These are phyloP conservation scores for Prinia subflava DNA, from an alignment of 2,113 vertebrate species.

Conservation along the genomic window DNA sequence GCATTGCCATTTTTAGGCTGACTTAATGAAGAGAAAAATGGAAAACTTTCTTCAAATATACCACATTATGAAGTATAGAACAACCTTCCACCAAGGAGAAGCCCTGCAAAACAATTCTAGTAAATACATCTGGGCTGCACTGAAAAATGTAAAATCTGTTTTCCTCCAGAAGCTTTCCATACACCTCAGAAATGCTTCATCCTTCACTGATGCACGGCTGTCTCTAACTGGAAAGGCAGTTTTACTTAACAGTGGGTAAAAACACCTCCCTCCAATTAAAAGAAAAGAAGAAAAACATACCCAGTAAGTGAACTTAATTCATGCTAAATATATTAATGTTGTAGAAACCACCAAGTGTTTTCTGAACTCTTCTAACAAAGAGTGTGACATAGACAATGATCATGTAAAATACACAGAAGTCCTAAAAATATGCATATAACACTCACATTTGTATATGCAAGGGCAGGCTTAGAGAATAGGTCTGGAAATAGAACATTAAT, in stretches of 20 bases:
- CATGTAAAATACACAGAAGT: neutral
- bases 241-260: neutral
- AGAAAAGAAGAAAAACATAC: neutral
- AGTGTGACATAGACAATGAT: neutral
- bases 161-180: neutral
- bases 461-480: neutral
- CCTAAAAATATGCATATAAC: neutral
- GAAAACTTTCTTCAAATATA: neutral
- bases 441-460: neutral
- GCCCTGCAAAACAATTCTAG: neutral
- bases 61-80: neutral
- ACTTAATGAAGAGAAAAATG: neutral
- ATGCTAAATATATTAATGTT: neutral
- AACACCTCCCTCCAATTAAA: neutral
- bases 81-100: neutral
- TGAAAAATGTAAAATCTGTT: neutral
- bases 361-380: neutral
- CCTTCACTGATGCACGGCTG: neutral
- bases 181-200: neutral
- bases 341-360: neutral
- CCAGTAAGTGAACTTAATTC: neutral
- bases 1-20: neutral
- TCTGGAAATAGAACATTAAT: neutral
- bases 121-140: neutral
- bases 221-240: neutral